Percentiles rank a stretch among this genome's conserved stretches.
These are phyloP conservation scores for Oreonectes daqikongensis DNA, from an alignment of 2,797 vertebrate species.

Conservation along the genomic window DNA sequence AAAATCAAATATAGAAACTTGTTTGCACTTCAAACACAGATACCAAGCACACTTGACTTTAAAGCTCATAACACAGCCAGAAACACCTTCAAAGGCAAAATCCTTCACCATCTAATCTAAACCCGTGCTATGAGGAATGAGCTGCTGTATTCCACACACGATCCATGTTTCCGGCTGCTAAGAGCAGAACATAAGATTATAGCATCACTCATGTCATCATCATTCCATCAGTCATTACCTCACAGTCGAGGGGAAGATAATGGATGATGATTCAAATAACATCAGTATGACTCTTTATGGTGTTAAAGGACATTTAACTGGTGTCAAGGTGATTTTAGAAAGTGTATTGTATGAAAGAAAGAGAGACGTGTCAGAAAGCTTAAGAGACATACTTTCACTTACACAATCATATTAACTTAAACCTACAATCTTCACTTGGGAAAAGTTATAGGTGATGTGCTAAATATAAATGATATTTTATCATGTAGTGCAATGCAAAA, in stretches of 20 bases:
- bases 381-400: not conserved
- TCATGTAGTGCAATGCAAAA: too few relatives aligned
- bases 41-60: not conserved
- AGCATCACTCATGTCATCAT: not conserved
- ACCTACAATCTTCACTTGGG: not conserved
- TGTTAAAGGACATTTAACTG: not conserved
- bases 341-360: too few relatives aligned
- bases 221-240: not conserved
- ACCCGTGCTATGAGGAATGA: not conserved
- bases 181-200: not conserved
- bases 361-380: not conserved
- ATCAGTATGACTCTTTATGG: not conserved
- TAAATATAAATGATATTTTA: too few relatives aligned
- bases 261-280: not conserved
- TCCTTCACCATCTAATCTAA: slow-evolving; percentile 23
- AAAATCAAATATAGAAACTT: not conserved
- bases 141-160: not conserved
- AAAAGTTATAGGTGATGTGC: too few relatives aligned
- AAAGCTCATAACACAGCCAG: not conserved
- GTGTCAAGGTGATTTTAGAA: not conserved
- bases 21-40: not conserved
- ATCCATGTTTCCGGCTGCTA: not conserved
- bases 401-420: not conserved
- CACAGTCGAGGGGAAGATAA: not conserved
- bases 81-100: not conserved